Percentiles rank a stretch among this genome's conserved stretches.
Conservation (phyloP, 2,113 vertebrate genomes). For the Nycticorax nycticorax region DNA sequence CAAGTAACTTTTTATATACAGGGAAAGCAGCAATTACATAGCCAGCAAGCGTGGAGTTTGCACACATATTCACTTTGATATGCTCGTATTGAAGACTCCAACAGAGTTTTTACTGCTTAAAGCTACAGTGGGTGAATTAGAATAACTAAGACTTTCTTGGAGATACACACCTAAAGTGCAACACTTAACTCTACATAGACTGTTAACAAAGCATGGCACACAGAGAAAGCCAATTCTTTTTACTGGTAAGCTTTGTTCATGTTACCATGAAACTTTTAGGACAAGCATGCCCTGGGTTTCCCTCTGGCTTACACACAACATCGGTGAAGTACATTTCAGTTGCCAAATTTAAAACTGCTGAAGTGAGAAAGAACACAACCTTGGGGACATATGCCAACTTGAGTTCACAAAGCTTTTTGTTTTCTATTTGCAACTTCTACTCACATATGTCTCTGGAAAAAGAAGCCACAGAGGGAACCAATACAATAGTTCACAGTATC, state of each 20-base stretch:
- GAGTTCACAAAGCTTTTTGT: neutral
- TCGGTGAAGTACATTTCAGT: neutral
- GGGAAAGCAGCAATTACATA: neutral
- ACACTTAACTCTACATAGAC: neutral
- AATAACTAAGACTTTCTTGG: neutral
- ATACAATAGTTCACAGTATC: neutral
- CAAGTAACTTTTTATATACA: neutral
- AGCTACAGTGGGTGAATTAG: neutral
- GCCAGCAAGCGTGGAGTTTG: neutral
- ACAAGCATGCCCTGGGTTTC: neutral
- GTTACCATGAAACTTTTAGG: neutral
- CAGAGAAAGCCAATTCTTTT: neutral
- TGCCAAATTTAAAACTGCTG: neutral
- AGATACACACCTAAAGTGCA: neutral
- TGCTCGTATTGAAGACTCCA: neutral
- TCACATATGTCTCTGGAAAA: neutral
- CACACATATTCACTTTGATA: neutral
- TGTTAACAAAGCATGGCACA: neutral
- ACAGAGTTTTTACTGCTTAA: neutral
- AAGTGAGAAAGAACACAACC: neutral
- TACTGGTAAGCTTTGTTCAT: neutral
- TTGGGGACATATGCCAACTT: neutral
- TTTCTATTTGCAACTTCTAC: neutral
- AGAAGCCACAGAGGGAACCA: neutral
- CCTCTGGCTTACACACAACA: neutral